Evolutionary conservation across 2,888 invertebrate species (phyloP), one percentile per base, ranked within the genome.

Genomic region (Plebejus melissa): DNA sequence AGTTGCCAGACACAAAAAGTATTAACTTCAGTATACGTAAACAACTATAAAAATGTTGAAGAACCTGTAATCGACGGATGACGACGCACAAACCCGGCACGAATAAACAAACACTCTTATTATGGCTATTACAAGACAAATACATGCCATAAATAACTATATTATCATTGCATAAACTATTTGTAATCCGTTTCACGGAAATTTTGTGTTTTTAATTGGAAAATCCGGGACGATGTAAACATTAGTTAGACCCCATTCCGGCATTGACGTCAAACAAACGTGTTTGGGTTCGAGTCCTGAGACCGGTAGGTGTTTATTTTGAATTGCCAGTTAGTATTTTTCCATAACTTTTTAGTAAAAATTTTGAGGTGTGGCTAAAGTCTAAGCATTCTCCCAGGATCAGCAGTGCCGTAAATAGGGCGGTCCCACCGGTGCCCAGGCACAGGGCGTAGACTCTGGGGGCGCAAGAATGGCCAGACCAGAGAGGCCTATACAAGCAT

Each of bases 251-350:
- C 28, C 28, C 60, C 60, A 54, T 54, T 16, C 13, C 11, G 54
- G 60, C 60, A 28, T 60, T 60, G 60, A 60, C 60, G 60, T 60
- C 60, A 60, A 60, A 60, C 28, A 60, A 60, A 60, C 60, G 28
- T 28, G 60, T 60, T 60, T 28, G 9, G 54, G 4, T 13, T 54
- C 54, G 54, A 54, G 22, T 28, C 60, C 28, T 60, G 28, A 11
- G 28, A 11, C 60, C 60, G 60, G 60, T 60, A 60, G 3, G 4
- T 60, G 60, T 60, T 60, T 60, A 28, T 60, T 60, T 22, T n/a
- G 22, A 7, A 58, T 11, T 28, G 28, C 28, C 7, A 3, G 60
- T 60, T 60, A 60, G 11, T 60, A 11, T 22, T 60, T 60, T 60
- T 60, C 60, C 60, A 60, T 11, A 60, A 60, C 28, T 28, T 28